Base-by-base conservation (phyloP, 2,888 invertebrate species). In the Yponomeuta sedellus region DNA sequence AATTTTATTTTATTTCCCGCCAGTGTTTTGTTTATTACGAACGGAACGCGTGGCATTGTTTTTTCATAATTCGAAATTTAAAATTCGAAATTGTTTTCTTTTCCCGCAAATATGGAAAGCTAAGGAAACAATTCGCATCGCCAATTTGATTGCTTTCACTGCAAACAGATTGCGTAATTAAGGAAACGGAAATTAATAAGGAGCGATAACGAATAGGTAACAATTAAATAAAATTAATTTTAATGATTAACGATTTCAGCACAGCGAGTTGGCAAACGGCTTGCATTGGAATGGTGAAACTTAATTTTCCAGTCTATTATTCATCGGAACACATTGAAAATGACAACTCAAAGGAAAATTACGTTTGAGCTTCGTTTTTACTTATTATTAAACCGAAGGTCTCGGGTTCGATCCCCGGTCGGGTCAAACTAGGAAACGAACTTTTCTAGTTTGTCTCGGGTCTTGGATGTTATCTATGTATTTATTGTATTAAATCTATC, bases 141-240 rank as follows among this genome's bases (percentile, higher is more conserved):
- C 20, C 20, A 59, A 25, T 10, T 59, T 25, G 20, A 22, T 59
- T 59, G 22, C 59, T 22, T 25, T 25, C 59, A 85, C 86, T 89
- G 88, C 88, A 86, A 89, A 87, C 87, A 89, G 87, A 90, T 90
- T 89, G 90, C 87, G 90, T 90, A 90, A 90, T 91, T 90, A 89
- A 86, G 85, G 78, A 83, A 83, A 83, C 39, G 79, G 83, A 82
- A 88, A 86, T 85, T 86, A 89, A 87, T 89, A 87, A 87, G 83
- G 80, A 85, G 83, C 80, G 84, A 57, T 83, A 81, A 83, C 88
- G 83, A 82, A 83, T 80, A 75, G 76, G 80, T 77, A 86, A 83
- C 82, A 83, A 52, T 81, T 83, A 77, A 86, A 79, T 83, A 76
- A 86, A 87, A 89, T 89, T 88, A 89, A 90, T 89, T 88, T 89